Evolutionary conservation across 2,888 invertebrate genomes (phyloP).

Genomic region (Calliscelio sp.): DNA sequence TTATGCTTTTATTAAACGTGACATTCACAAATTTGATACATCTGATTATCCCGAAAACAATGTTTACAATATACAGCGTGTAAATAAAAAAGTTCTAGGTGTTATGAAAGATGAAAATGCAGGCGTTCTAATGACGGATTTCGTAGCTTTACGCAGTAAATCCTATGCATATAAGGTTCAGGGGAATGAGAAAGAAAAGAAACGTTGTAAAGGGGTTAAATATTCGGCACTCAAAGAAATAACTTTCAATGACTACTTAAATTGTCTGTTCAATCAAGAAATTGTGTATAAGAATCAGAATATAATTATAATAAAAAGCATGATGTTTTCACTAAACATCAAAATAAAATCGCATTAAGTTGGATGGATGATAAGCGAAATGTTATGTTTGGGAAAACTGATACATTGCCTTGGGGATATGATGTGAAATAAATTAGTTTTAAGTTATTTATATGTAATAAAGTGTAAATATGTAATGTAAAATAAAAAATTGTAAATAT

Average conservation of each 20-base stretch:
- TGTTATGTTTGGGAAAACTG: constrained; percentile 23
- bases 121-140: not conserved
- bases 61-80: not conserved
- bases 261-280: not conserved
- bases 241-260: not conserved
- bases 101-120: not conserved
- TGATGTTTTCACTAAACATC: constrained; percentile 10
- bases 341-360: constrained; percentile 56
- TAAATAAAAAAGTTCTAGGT: not conserved
- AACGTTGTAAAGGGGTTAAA: not conserved
- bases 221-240: not conserved
- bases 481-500: not conserved
- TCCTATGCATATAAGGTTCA: not conserved
- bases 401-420: constrained; percentile 51
- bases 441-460: not conserved
- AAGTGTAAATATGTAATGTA: not conserved
- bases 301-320: not conserved
- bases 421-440: not conserved
- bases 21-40: not conserved
- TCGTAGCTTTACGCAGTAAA: not conserved
- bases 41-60: not conserved
- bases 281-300: not conserved
- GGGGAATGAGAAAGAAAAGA: not conserved
- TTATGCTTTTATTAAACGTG: not conserved
- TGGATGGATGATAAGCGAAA: constrained; percentile 49